Base-by-base conservation (phyloP, 2,113 vertebrate species). In the Anthoscopus minutus region DNA sequence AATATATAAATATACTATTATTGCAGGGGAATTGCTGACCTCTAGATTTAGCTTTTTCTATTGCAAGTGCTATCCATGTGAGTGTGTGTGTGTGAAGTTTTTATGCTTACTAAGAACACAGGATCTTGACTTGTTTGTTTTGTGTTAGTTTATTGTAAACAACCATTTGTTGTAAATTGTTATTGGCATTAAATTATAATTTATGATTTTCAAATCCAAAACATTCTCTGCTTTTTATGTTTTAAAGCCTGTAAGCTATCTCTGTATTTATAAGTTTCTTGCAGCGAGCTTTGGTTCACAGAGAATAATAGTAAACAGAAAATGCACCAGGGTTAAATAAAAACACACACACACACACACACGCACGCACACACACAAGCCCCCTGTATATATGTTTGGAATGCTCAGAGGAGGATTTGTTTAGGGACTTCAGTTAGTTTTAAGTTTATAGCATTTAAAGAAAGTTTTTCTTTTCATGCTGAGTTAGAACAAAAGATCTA, bases 111-210 rank as follows among this genome's bases (percentile, higher is more conserved):
- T 98, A 98, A 98, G 91, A 96, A 98, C 98, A 98, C 98, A 98
- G 99, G 97, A 97, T 97, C 96, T 96, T 95, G 98, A 98, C 98
- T 98, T 98, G 98, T 98, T 99, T 99, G 98, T 99, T 98, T 99
- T 99, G 98, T 99, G 99, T 99, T 99, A 99, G 99, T 98, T 99
- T 99, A 99, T 99, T 99, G 99, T 99, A 99, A 99, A 99, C 99
- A 99, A 99, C 98, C 98, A 99, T 99, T 99, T 99, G 98, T 98
- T 99, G 99, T 99, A 99, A 98, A 99, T 99, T 99, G 98, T 99
- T 99, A 98, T 99, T 99, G 99, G 98, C 99, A 99, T 99, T 99
- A 99, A 99, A 99, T 99, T 99, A 99, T 99, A 99, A 99, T 99
- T 99, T 99, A 99, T 99, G 98, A 99, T 99, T 99, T 99, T 98